Evolutionary conservation across 2,888 invertebrate species (phyloP).

Genomic region (Spicauda simplicius): DNA sequence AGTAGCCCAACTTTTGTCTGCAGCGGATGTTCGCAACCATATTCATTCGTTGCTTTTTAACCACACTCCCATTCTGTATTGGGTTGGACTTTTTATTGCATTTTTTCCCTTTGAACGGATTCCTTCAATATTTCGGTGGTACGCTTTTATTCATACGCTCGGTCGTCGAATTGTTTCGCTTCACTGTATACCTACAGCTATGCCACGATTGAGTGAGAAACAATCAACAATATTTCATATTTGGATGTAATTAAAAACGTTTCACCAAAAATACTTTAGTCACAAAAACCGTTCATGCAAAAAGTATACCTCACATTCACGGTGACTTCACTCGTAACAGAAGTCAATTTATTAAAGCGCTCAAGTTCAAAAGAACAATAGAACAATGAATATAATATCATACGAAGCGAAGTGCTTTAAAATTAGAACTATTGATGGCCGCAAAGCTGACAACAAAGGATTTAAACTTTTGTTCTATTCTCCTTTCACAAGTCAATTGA

Average conservation of each 20-base stretch:
- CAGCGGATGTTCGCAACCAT: conserved; percentile 82
- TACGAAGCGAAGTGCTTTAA: conserved; percentile 53
- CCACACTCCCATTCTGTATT: conserved; percentile 80
- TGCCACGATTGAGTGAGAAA: conserved; percentile 39
- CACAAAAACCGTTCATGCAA: conserved; percentile 3
- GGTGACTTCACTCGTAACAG: conserved; percentile 8
- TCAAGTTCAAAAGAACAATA: conserved; percentile 56
- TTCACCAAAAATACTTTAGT: neutral
- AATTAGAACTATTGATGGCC: conserved; percentile 47
- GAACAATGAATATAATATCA: conserved; percentile 53
- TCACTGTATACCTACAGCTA: conserved; percentile 59
- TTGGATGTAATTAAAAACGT: conserved; percentile 22
- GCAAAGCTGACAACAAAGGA: conserved; percentile 62
- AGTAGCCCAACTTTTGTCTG: conserved; percentile 84
- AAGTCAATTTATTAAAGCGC: conserved; percentile 25
- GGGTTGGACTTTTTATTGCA: conserved; percentile 79
- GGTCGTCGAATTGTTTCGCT: conserved; percentile 81
- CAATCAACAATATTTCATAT: conserved; percentile 22
- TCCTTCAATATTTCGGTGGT: conserved; percentile 83
- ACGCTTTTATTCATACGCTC: conserved; percentile 82
- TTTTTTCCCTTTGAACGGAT: conserved; percentile 83
- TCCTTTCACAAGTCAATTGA: conserved; percentile 63
- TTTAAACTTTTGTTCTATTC: conserved; percentile 66
- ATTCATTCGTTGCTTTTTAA: conserved; percentile 83
- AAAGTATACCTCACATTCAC: conserved; percentile 11